Percentiles rank a stretch among this genome's conserved stretches.
These are phyloP conservation scores for Criorhina ranunculi DNA, from an alignment of 2,888 invertebrate genomes.

Conservation along the genomic window DNA sequence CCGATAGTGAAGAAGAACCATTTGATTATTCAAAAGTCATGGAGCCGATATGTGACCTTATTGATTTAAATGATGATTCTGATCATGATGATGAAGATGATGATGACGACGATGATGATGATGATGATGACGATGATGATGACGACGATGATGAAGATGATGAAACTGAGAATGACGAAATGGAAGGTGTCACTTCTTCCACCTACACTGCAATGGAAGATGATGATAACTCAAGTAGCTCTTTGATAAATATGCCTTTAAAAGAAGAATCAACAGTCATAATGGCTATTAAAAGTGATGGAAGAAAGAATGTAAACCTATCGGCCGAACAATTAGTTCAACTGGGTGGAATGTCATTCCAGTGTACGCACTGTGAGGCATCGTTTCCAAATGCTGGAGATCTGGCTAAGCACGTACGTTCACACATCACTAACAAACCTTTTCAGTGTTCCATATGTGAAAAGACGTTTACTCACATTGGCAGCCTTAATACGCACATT, in stretches of 20 bases:
- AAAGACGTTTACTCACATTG: slow-evolving; percentile 84
- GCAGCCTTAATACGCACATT: slow-evolving; percentile 84
- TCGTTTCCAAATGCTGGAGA: slow-evolving; percentile 84
- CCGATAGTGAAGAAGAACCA: slow-evolving; percentile 78
- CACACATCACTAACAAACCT: slow-evolving; percentile 84
- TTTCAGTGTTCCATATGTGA: slow-evolving; percentile 84
- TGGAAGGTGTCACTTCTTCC: slow-evolving; percentile 35
- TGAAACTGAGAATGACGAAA: slow-evolving; percentile 64
- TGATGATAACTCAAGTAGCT: slow-evolving; percentile 60
- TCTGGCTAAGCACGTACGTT: slow-evolving; percentile 84
- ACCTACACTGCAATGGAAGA: slow-evolving; percentile 54
- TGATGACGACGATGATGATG: slow-evolving; percentile 77
- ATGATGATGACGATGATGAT: slow-evolving; percentile 76
- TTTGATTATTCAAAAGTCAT: slow-evolving; percentile 83
- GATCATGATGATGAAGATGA: slow-evolving; percentile 77
- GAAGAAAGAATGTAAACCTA: slow-evolving; percentile 76
- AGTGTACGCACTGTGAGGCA: slow-evolving; percentile 83
- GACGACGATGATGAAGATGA: slow-evolving; percentile 78
- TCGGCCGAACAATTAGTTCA: slow-evolving; percentile 17
- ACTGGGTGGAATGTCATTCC: slow-evolving; percentile 78
- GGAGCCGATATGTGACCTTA: slow-evolving; percentile 83
- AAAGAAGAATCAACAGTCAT: slow-evolving; percentile 34
- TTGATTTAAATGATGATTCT: slow-evolving; percentile 74
- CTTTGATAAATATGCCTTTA: slow-evolving; percentile 27
- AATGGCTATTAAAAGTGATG: slow-evolving; percentile 76